These are phyloP conservation scores for Microhierax caerulescens DNA, from an alignment of 2,797 vertebrate species.

Conservation along the genomic window DNA sequence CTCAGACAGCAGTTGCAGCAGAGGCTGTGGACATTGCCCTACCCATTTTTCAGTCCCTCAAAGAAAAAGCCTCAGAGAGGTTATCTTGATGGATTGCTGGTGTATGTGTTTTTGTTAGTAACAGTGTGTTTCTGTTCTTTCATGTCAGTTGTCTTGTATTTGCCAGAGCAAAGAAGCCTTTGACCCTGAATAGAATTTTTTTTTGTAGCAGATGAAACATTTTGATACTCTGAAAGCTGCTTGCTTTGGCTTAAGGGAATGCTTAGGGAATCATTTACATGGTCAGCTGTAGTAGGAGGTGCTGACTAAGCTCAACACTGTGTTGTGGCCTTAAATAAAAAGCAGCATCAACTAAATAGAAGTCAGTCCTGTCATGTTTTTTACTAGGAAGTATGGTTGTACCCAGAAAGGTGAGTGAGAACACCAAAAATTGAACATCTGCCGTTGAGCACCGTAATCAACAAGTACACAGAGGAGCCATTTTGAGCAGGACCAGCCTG, in stretches of 20 bases:
- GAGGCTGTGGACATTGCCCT: not conserved
- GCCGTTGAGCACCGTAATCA: not conserved
- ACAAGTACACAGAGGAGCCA: not conserved
- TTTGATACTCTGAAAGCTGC: not conserved
- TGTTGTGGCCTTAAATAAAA: not conserved
- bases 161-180: not conserved
- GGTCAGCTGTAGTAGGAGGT: not conserved
- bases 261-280: not conserved
- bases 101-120: not conserved
- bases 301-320: not conserved
- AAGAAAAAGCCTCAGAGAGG: not conserved
- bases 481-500: not conserved
- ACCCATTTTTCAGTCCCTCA: not conserved
- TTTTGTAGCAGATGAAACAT: not conserved
- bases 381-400: not conserved
- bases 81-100: not conserved
- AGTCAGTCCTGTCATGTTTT: not conserved
- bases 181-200: not conserved
- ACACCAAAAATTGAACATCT: fast-evolving
- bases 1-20: not conserved
- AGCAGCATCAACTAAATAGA: not conserved
- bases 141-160: not conserved
- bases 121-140: not conserved
- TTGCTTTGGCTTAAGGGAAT: not conserved
- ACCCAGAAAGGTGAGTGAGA: not conserved